Conservation (phyloP, 1,140 invertebrate genomes). For the Ruditapes philippinarum region DNA sequence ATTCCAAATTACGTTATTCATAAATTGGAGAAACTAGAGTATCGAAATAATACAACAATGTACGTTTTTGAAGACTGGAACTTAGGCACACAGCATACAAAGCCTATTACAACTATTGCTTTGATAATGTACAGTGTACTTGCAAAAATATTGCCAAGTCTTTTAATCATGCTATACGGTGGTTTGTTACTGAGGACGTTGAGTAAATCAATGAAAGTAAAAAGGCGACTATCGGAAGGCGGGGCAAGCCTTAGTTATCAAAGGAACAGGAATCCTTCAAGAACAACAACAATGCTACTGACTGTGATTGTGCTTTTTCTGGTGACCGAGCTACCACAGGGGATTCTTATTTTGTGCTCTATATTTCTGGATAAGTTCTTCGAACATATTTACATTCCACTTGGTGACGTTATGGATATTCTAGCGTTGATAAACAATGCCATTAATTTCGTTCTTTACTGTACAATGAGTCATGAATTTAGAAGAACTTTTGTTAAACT, state of each 20-base stretch:
- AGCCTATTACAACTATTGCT: slow-evolving; percentile 76
- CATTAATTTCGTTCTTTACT: slow-evolving; percentile 97
- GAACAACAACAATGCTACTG: slow-evolving; percentile 96
- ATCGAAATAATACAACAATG: slow-evolving; percentile 27
- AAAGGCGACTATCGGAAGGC: slow-evolving; percentile 76
- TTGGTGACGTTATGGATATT: slow-evolving; percentile 98
- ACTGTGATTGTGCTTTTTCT: slow-evolving; percentile 95
- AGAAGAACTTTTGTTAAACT: slow-evolving; percentile 93
- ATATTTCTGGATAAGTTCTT: slow-evolving; percentile 78
- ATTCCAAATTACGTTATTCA: slow-evolving; percentile 90
- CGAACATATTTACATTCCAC: slow-evolving; percentile 83
- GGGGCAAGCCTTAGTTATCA: neutral
- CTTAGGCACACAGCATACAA: slow-evolving; percentile 67
- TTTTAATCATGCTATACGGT: slow-evolving; percentile 86
- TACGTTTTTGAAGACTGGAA: slow-evolving; percentile 73
- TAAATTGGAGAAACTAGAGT: slow-evolving; percentile 53
- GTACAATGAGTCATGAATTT: slow-evolving; percentile 97
- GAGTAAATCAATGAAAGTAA: slow-evolving; percentile 77
- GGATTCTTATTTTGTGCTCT: slow-evolving; percentile 86
- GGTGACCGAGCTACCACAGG: slow-evolving; percentile 93
- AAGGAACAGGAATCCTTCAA: slow-evolving; percentile 90
- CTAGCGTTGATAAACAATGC: slow-evolving; percentile 96
- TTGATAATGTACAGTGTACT: slow-evolving; percentile 81
- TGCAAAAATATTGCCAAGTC: slow-evolving; percentile 86
- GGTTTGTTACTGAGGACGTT: slow-evolving; percentile 84